These are phyloP conservation scores for Epirrhoe tristata DNA, from an alignment of 2,888 invertebrate species.

Conservation along the genomic window DNA sequence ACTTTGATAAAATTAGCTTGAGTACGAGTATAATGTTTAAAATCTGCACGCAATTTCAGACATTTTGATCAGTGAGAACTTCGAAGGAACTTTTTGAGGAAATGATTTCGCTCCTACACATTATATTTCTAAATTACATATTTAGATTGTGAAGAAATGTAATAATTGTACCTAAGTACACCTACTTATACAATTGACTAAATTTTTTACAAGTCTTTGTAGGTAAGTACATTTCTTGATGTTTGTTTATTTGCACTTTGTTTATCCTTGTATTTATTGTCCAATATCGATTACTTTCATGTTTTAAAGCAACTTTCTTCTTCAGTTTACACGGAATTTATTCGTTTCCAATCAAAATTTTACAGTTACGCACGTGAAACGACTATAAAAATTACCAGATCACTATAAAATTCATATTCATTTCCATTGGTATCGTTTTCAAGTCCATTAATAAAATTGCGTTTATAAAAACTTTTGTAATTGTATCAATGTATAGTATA, in stretches of 20 bases:
- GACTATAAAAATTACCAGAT: constrained; percentile 27
- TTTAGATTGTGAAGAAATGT: too few species aligned
- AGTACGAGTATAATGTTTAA: too few species aligned
- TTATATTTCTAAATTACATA: too few species aligned
- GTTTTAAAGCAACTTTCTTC: constrained; percentile 26
- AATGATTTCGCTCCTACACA: too few species aligned
- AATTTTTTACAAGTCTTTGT: too few species aligned
- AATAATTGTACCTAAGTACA: too few species aligned
- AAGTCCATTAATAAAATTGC: constrained; percentile 2
- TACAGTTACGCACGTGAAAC: constrained; percentile 24
- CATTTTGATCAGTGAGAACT: too few species aligned
- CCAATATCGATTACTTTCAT: constrained; percentile 6
- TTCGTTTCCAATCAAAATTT: constrained; percentile 23
- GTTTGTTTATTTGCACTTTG: neutral
- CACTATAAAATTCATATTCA: constrained; percentile 21
- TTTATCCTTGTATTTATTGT: neutral
- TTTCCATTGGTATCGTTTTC: constrained; percentile 6
- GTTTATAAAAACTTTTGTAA: neutral
- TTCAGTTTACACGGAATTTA: constrained; percentile 21
- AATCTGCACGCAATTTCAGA: too few species aligned
- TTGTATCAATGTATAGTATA: neutral
- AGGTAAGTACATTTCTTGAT: neutral
- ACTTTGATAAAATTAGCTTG: too few species aligned
- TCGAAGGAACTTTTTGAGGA: too few species aligned
- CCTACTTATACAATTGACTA: too few species aligned